Conservation (phyloP, 35 echinoderm and acorn worm genomes). For the Patiria miniata region DNA sequence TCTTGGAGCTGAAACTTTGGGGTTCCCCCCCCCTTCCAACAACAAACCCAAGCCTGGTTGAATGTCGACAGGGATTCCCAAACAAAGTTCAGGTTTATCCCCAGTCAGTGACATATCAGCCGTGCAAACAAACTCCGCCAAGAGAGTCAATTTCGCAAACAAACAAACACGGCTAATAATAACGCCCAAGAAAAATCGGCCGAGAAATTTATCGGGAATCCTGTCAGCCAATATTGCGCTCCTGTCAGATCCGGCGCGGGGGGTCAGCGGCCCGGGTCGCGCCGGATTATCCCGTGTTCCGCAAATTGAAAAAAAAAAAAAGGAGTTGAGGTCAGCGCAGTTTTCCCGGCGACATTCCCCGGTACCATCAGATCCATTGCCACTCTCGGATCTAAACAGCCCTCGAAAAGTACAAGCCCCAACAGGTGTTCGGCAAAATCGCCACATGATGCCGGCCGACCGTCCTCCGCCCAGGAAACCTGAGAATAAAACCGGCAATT, state of each 20-base stretch:
- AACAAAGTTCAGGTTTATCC: background rate
- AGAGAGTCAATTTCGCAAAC: background rate
- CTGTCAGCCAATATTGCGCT: conserved; percentile 22
- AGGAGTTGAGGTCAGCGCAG: background rate
- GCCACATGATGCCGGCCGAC: conserved; percentile 6
- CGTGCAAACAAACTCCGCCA: too few species aligned
- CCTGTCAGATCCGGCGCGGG: background rate
- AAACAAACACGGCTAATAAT: background rate
- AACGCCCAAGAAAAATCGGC: background rate
- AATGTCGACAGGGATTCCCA: background rate
- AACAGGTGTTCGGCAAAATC: conserved; percentile 24
- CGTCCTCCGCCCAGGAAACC: conserved; percentile 5
- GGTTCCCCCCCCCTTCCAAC: too few species aligned
- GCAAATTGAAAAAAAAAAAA: background rate
- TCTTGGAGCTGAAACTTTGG: too few species aligned
- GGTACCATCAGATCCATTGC: conserved; percentile 6
- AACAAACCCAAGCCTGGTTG: too few species aligned
- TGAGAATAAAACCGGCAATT: conserved; percentile 27
- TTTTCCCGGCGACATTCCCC: background rate
- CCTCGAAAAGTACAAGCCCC: conserved; percentile 18
- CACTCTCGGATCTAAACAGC: conserved; percentile 13
- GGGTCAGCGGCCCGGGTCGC: background rate
- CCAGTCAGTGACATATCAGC: background rate
- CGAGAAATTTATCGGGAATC: background rate
- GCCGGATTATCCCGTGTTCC: background rate